phyloP scores from a whole-genome alignment of 2,888 invertebrate species.

The Periphyllus acericola region DNA sequence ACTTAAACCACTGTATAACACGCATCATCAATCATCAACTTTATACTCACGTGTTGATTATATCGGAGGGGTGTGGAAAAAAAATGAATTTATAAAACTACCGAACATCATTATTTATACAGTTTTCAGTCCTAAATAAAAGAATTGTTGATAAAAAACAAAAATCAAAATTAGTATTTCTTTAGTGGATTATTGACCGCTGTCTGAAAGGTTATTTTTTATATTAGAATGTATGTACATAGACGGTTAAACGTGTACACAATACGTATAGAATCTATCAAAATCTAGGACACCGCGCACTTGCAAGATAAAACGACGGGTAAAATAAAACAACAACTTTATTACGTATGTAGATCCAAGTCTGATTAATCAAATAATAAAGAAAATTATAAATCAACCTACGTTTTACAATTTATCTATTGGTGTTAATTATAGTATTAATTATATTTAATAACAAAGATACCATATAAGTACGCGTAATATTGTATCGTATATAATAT shows the following conservation, averaged over 20 bases:
- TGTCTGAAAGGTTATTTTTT: neutral
- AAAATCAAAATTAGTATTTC: neutral
- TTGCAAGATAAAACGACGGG: too few species aligned
- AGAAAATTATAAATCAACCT: too few species aligned
- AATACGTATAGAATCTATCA: neutral
- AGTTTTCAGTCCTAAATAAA: neutral
- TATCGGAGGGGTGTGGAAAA: neutral
- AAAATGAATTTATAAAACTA: neutral
- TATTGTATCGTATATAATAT: too few species aligned
- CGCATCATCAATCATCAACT: conserved; percentile 26
- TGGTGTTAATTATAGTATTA: too few species aligned
- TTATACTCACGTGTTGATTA: conserved; percentile 19
- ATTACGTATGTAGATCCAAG: too few species aligned
- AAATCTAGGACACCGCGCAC: neutral
- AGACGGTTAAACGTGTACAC: neutral
- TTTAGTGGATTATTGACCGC: neutral
- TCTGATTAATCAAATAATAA: too few species aligned
- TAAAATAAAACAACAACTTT: too few species aligned
- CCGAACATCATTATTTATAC: conserved; percentile 4
- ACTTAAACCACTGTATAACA: neutral
- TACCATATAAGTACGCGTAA: too few species aligned
- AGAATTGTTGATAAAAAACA: neutral
- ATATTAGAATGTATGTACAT: neutral
- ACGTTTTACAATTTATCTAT: too few species aligned
- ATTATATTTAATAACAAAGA: too few species aligned